Percentiles rank a stretch among this genome's conserved stretches.
Evolutionary conservation across 2,113 vertebrate genomes (phyloP).

Genomic region (Phaetusa simplex): DNA sequence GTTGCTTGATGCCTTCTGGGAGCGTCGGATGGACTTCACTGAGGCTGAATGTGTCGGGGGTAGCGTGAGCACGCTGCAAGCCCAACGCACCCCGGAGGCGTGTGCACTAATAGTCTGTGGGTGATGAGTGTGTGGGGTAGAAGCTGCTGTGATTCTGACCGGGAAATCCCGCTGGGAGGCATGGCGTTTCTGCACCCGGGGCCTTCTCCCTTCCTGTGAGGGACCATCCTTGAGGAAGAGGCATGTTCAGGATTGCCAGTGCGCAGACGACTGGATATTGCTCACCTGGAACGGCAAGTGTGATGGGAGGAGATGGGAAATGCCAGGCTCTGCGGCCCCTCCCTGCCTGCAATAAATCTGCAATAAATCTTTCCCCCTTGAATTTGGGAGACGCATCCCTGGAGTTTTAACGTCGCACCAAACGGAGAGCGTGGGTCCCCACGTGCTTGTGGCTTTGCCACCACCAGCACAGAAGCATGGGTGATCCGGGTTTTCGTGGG

Average conservation of each 20-base stretch:
- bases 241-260: not conserved
- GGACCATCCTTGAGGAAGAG: not conserved
- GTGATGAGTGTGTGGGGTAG: rapidly evolving
- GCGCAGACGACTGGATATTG: not conserved
- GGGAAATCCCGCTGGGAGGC: not conserved
- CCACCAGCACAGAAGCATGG: not conserved
- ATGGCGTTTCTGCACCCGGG: not conserved
- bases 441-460: not conserved
- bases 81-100: rapidly evolving
- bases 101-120: not conserved
- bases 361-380: not conserved
- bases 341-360: not conserved
- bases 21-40: not conserved
- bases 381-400: not conserved
- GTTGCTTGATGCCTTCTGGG: not conserved
- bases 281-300: not conserved
- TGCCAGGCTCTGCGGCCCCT: not conserved
- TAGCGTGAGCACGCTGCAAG: not conserved
- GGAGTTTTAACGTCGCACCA: not conserved
- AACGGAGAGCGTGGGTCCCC: not conserved
- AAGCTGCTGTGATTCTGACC: not conserved
- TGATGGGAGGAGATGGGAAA: not conserved
- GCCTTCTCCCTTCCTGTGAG: not conserved
- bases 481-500: not conserved
- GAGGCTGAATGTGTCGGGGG: not conserved